Evolutionary conservation across 1,140 invertebrate species (phyloP), one percentile per base, ranked within the genome.

Genomic region (Pygmarrhopalites habei): DNA sequence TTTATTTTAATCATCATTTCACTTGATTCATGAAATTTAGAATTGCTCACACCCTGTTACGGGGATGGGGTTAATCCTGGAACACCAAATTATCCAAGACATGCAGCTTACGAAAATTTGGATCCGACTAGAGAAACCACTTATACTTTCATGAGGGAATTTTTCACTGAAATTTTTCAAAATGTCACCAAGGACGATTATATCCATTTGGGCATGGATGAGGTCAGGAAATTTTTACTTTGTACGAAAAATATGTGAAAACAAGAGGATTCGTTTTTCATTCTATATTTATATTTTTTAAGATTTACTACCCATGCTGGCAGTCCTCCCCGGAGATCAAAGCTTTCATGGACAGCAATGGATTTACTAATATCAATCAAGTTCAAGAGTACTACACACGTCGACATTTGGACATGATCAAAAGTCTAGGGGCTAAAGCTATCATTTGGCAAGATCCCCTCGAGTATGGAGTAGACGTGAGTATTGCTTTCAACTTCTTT

Each of bases 371-470:
- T 15, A 32, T 53, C 19, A 59, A 32, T 39, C 52, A 68, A 62
- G 66, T 68, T 2, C 63, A 58, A 23, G 43, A 49, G 12, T 59
- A 68, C 46, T 68, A 68, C 55, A 68, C 62, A 2, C 25, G 46
- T 15, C 28, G 55, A 39, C 66, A 68, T 43, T 23, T 68, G 5
- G 55, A 56, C 12, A 68, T 65, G 58, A 44, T 65, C 10, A 32
- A 69, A 12, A 59, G 70, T 4, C 62, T 71, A 4, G 75, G 80
- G 4, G 55, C 55, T 3, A 57, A 41, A 23, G n/a, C 29, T 14
- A 57, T 57, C n/a, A 41, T 57, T 3, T 96, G 93, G 93, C 90
- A 96, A 78, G 92, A 95, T 78, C 88, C 95, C 0, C 87, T 90
- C 73, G 84, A 87, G 66, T 87, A 93, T 75, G 83, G 82, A 32